Evolutionary conservation across 2,797 vertebrate species (phyloP).

Genomic region (Enteromius treurensis): DNA sequence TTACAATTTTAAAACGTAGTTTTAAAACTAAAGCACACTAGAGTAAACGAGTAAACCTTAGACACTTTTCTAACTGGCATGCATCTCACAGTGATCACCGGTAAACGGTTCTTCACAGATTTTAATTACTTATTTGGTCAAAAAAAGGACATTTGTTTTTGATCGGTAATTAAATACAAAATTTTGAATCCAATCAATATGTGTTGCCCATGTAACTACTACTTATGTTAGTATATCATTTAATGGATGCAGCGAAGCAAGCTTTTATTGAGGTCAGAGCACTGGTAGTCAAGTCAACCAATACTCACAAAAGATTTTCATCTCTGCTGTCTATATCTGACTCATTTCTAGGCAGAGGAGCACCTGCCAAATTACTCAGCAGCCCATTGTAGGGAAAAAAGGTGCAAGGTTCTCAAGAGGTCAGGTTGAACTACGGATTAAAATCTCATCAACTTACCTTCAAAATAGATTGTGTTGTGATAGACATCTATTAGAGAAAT

Average conservation of each 20-base stretch:
- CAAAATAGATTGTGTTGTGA: not conserved
- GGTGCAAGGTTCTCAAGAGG: conserved; percentile 6
- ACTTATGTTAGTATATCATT: not conserved
- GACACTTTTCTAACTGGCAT: too few species aligned
- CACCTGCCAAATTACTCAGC: conserved; percentile 15
- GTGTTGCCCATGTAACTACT: not conserved
- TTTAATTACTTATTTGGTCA: too few species aligned
- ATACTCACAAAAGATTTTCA: conserved; percentile 27
- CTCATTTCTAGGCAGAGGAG: conserved; percentile 20
- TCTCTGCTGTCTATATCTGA: conserved; percentile 7
- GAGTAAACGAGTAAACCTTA: too few species aligned
- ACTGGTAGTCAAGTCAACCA: conserved; percentile 11
- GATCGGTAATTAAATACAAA: too few species aligned
- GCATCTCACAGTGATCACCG: too few species aligned
- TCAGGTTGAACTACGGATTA: conserved; percentile 28
- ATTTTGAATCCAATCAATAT: too few species aligned
- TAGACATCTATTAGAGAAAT: not conserved
- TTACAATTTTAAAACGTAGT: too few species aligned
- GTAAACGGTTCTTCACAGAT: too few species aligned
- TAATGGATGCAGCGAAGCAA: not conserved
- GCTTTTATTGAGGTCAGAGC: conserved; percentile 5
- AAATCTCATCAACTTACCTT: conserved; percentile 4
- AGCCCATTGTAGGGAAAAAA: not conserved
- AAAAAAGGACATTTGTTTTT: too few species aligned
- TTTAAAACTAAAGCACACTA: too few species aligned